A percentile compares a stretch with the other conserved stretches of the same genome.
Evolutionary conservation across 2,113 vertebrate genomes (phyloP).

Genomic region (Dasyurus viverrinus): DNA sequence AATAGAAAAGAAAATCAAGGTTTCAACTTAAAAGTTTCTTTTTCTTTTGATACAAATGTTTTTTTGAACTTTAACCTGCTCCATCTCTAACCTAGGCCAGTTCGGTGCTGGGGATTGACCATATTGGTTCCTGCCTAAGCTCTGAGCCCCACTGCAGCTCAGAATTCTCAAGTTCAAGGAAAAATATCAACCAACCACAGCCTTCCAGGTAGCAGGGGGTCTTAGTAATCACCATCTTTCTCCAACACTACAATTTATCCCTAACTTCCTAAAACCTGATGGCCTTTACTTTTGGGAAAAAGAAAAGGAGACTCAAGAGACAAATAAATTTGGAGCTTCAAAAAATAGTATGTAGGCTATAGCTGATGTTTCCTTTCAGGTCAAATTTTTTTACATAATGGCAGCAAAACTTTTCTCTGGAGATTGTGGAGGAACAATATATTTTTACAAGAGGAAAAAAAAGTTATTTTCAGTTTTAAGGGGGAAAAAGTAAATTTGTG

Average conservation of each 20-base stretch:
- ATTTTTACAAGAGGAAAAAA: slow-evolving; percentile 27
- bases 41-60: neutral
- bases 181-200: neutral
- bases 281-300: neutral
- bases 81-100: neutral
- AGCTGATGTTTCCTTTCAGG: slow-evolving; percentile 24
- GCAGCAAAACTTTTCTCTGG: neutral
- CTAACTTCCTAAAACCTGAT: neutral
- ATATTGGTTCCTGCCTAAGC: neutral
- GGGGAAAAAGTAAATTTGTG: too few relatives aligned
- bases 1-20: slow-evolving; percentile 30
- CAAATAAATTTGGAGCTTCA: neutral
- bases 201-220: neutral
- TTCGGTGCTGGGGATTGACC: neutral
- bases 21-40: neutral
- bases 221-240: neutral
- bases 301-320: neutral
- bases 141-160: neutral
- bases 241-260: neutral
- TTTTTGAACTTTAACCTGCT: neutral
- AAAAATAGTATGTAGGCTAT: neutral
- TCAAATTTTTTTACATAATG: slow-evolving; percentile 18
- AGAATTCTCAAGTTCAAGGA: neutral
- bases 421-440: neutral
- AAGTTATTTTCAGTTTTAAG: neutral